phyloP scores from a whole-genome alignment of 2,888 invertebrate species.

The Gari tellinella region DNA sequence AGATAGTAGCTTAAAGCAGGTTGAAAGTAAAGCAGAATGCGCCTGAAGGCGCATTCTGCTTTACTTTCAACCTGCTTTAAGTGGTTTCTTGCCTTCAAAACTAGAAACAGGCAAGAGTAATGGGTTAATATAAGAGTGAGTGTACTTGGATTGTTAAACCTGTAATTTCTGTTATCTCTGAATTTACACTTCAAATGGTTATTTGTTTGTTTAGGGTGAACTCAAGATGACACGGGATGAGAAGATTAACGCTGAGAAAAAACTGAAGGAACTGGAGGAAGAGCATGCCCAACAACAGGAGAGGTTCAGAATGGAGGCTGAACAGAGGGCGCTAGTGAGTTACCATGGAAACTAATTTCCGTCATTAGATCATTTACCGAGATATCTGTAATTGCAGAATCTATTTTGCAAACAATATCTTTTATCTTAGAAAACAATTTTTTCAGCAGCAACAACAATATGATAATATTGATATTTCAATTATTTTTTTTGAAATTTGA shows the following conservation, averaged over 20 bases:
- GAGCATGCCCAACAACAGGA: constrained; percentile 70
- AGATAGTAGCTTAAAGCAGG: too few species aligned
- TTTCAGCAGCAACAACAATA: neutral
- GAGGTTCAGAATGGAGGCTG: constrained; percentile 67
- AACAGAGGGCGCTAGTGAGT: constrained; percentile 70
- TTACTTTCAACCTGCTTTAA: too few species aligned
- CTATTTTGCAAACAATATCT: neutral
- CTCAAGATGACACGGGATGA: constrained; percentile 76
- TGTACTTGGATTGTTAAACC: too few species aligned
- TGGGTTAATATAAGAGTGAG: too few species aligned
- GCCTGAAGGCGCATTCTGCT: too few species aligned
- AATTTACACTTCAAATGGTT: too few species aligned
- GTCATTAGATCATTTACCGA: neutral
- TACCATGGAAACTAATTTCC: too few species aligned
- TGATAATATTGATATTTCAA: neutral
- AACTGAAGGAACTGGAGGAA: constrained; percentile 70
- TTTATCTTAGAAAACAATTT: neutral
- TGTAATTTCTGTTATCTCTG: too few species aligned
- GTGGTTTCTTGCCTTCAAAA: too few species aligned
- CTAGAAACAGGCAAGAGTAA: too few species aligned
- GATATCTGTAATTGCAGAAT: neutral
- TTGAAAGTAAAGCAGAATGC: too few species aligned
- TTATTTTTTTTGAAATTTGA: too few species aligned
- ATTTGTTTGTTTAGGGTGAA: constrained; percentile 64
- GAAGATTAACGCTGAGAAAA: constrained; percentile 73